Evolutionary conservation across 2,113 vertebrate species (phyloP), one percentile per base, ranked within the genome.

Genomic region (Suricata suricatta): DNA sequence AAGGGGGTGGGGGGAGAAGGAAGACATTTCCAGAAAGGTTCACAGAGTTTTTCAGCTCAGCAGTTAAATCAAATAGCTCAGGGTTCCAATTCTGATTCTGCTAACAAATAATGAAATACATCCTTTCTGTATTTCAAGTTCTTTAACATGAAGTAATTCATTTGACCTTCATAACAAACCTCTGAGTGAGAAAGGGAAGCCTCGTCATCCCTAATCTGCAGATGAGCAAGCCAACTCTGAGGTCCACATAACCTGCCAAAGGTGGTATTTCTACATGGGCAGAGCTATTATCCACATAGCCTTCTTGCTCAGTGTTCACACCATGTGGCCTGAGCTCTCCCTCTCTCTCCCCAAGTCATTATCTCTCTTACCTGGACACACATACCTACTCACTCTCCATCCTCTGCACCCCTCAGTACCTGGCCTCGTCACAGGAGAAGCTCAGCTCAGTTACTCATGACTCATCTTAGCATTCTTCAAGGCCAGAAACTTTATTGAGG

Each of bases 11-110:
- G 2, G 31, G 7, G 2, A 5, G 44, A 41, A 41, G 44, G 8
- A 38, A 23, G 4, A 12, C 16, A 13, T 13, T 89, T 85, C 79
- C 31, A 50, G 76, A 52, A 94, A 88, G 54, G 3, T 35, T 98
- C 81, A 52, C 54, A 71, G 77, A 93, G 44, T 66, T 54, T 76
- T 77, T 17, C 19, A 9, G 15, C 66, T 93, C 52, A 41, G 29
- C 29, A 35, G n/a, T 82, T 80, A 92, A 93, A 83, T 64, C 63
- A 95, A 96, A 94, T 13, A 77, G 3, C 8, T 15, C 76, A 14
- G 17, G 21, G 19, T 81, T 95, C 35, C 35, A 52, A 44, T 93
- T 92, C 69, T 29, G 33, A 93, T 83, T 92, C 31, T 96, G 83
- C 12, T n/a, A 54, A 91, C 54, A 80, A 96, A 82, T 71, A 93